These are phyloP conservation scores for Grapholita molesta DNA, from an alignment of 1,140 invertebrate genomes.

Conservation along the genomic window DNA sequence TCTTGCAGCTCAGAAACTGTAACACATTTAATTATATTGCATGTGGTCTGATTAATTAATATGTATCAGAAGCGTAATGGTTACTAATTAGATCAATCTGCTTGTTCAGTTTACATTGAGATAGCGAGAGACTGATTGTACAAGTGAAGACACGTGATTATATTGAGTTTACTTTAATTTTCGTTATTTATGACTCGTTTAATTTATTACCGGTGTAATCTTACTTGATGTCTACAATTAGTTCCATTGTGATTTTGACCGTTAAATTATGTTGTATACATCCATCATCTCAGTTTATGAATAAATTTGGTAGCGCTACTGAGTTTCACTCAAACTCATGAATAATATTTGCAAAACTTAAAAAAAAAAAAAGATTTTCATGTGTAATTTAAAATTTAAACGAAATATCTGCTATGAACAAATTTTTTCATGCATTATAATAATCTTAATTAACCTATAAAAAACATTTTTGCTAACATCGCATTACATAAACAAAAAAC, in stretches of 20 bases:
- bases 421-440: too few species aligned
- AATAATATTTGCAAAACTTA: background rate
- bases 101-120: conserved; percentile 25
- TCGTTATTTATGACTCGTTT: conserved; percentile 13
- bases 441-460: too few species aligned
- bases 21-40: background rate
- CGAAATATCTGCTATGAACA: too few species aligned
- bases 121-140: conserved; percentile 35
- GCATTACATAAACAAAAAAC: too few species aligned
- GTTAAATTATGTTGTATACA: conserved; percentile 1
- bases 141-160: conserved; percentile 20
- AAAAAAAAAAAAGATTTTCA: background rate
- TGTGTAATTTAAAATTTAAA: too few species aligned
- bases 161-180: conserved; percentile 22
- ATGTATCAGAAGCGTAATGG: conserved; percentile 34
- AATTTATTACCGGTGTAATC: conserved; percentile 16
- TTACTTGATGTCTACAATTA: conserved; percentile 2
- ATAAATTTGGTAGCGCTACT: background rate
- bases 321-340: background rate
- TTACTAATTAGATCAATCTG: conserved; percentile 32
- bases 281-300: background rate
- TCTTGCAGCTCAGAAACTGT: background rate
- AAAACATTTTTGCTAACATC: too few species aligned
- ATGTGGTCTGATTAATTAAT: conserved; percentile 30
- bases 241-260: background rate